These are phyloP conservation scores for Mycteria americana DNA, from an alignment of 2,797 vertebrate species.

Conservation along the genomic window DNA sequence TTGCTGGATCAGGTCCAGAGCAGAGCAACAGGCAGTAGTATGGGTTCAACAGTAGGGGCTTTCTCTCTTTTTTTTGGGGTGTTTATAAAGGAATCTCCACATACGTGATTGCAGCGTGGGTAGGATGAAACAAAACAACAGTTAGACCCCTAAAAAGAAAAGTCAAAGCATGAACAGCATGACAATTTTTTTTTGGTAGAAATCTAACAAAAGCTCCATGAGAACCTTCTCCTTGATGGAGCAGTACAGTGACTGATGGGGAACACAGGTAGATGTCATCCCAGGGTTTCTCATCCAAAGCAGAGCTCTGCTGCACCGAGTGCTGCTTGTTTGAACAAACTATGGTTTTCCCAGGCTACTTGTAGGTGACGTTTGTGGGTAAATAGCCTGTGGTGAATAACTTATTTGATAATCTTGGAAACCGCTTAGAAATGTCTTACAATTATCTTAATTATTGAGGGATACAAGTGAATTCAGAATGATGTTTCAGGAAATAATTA, in stretches of 20 bases:
- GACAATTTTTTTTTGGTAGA: not conserved
- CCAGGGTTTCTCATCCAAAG: not conserved
- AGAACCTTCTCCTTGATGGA: not conserved
- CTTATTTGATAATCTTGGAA: not conserved
- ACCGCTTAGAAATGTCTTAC: not conserved
- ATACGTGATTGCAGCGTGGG: not conserved
- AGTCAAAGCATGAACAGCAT: not conserved
- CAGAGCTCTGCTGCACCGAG: not conserved
- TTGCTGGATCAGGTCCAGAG: conserved; percentile 53
- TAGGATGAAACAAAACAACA: not conserved
- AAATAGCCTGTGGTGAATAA: not conserved
- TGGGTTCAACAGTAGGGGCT: not conserved
- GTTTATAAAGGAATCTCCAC: not conserved
- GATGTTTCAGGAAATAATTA: not conserved
- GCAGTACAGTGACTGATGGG: not conserved
- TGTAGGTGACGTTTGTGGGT: not conserved
- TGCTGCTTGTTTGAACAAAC: not conserved
- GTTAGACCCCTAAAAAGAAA: not conserved
- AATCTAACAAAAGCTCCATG: not conserved
- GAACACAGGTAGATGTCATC: not conserved
- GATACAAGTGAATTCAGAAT: not conserved
- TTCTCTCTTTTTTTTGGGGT: not conserved
- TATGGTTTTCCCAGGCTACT: not conserved
- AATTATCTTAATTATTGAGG: not conserved
- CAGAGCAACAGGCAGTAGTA: not conserved